These are phyloP conservation scores for Rissa tridactyla DNA, from an alignment of 2,113 vertebrate species.

Conservation along the genomic window DNA sequence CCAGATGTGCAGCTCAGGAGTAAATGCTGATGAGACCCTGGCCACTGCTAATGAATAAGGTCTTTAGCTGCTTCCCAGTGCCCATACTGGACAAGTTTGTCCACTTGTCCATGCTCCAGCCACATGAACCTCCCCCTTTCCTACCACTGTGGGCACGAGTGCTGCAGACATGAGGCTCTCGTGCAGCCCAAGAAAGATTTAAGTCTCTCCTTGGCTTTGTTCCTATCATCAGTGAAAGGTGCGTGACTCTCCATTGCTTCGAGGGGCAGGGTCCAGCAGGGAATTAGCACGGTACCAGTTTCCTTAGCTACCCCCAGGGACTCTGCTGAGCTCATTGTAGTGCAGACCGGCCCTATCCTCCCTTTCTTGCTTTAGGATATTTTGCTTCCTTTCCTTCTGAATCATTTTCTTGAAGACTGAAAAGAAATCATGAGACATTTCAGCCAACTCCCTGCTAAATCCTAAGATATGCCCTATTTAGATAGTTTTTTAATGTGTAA, in stretches of 20 bases:
- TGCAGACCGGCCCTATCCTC: not conserved
- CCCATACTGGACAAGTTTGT: not conserved
- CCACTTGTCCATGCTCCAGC: not conserved
- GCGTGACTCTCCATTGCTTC: accelerated
- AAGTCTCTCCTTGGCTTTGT: not conserved
- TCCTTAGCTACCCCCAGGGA: constrained; percentile 33
- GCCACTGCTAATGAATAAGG: not conserved
- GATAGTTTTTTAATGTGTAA: constrained; percentile 1
- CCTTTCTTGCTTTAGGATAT: constrained; percentile 41
- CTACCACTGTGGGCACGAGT: not conserved
- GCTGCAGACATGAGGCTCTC: not conserved
- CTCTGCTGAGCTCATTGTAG: constrained; percentile 24
- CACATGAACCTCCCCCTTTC: not conserved
- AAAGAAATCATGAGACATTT: constrained; percentile 56
- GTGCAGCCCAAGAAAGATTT: not conserved
- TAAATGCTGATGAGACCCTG: not conserved
- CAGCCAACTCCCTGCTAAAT: constrained; percentile 61
- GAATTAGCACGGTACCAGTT: not conserved
- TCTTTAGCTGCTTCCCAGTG: not conserved
- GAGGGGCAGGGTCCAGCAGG: not conserved
- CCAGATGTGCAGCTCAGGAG: not conserved
- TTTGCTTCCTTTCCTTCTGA: constrained; percentile 60
- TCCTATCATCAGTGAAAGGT: not conserved
- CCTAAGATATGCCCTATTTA: constrained; percentile 19
- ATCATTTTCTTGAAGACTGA: constrained; percentile 65